Evolutionary conservation across 2,888 invertebrate species (phyloP).

Genomic region (Calephelis perditalis): DNA sequence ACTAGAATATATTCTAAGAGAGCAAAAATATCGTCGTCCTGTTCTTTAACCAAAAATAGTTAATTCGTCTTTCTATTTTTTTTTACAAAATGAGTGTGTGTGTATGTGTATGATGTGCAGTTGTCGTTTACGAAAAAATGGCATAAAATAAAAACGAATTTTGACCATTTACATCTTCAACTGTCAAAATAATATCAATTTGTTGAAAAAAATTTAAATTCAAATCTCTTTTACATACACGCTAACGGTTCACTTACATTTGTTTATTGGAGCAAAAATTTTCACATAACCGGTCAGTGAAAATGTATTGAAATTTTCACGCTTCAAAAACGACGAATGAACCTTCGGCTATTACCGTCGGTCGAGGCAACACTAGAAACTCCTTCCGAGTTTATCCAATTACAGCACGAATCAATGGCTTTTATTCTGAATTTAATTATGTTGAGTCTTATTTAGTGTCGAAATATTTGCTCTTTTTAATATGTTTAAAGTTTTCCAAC

Average conservation of each 20-base stretch:
- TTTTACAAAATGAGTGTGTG: too few species aligned
- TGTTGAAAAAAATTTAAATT: neutral
- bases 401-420: slow-evolving; percentile 1
- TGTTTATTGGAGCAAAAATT: slow-evolving; percentile 17
- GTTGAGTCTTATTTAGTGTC: neutral
- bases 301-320: slow-evolving; percentile 25
- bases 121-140: too few species aligned
- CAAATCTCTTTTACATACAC: slow-evolving; percentile 2
- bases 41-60: too few species aligned
- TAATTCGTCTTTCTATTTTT: too few species aligned
- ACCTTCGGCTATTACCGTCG: slow-evolving; percentile 16
- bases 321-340: slow-evolving; percentile 20
- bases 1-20: too few species aligned
- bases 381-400: slow-evolving; percentile 13
- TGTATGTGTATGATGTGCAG: too few species aligned
- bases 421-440: neutral
- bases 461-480: neutral
- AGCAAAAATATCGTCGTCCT: too few species aligned
- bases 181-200: slow-evolving; percentile 25
- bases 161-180: too few species aligned
- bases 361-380: slow-evolving; percentile 10
- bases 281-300: slow-evolving; percentile 17
- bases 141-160: too few species aligned
- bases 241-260: slow-evolving; percentile 9
- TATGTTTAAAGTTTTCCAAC: too few species aligned